Evolutionary conservation across 2,888 invertebrate species (phyloP).

Genomic region (Sinopyrophorus schimmeli): DNA sequence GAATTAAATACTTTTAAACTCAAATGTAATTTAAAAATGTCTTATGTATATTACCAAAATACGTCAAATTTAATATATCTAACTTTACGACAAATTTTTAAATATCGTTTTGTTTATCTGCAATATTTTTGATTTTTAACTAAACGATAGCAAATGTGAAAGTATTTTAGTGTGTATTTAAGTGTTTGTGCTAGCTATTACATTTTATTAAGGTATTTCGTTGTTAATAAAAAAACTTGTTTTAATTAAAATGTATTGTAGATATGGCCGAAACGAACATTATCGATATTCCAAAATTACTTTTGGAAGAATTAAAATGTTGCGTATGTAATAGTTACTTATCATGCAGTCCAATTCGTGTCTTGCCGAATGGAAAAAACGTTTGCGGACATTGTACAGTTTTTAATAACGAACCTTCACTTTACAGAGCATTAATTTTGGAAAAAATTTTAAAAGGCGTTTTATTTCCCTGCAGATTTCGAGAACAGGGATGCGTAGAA

Average conservation of each 20-base stretch:
- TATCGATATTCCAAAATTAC: constrained; percentile 28
- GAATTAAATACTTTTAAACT: no score
- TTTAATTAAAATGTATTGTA: not conserved
- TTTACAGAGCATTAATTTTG: constrained; percentile 3
- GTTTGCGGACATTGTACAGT: constrained; percentile 48
- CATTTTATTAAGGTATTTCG: no score
- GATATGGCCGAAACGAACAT: not conserved
- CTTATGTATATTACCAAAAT: no score
- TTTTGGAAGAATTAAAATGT: constrained; percentile 43
- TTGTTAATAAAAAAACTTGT: no score
- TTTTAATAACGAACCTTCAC: not conserved
- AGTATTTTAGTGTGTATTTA: no score
- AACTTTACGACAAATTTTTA: no score
- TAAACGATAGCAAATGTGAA: no score
- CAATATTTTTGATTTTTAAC: no score
- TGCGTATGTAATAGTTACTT: constrained; percentile 45
- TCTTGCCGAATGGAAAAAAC: constrained; percentile 43
- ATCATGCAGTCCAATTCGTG: constrained; percentile 48
- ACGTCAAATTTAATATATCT: no score
- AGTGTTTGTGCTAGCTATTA: no score
- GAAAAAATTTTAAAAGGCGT: constrained; percentile 3
- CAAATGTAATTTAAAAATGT: no score
- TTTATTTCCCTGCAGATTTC: constrained; percentile 8
- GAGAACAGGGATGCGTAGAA: not conserved
- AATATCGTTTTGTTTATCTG: no score